A percentile compares a stretch with the other conserved stretches of the same genome.
phyloP scores from a whole-genome alignment of 2,113 vertebrate species.

The Xenopus tropicalis region DNA sequence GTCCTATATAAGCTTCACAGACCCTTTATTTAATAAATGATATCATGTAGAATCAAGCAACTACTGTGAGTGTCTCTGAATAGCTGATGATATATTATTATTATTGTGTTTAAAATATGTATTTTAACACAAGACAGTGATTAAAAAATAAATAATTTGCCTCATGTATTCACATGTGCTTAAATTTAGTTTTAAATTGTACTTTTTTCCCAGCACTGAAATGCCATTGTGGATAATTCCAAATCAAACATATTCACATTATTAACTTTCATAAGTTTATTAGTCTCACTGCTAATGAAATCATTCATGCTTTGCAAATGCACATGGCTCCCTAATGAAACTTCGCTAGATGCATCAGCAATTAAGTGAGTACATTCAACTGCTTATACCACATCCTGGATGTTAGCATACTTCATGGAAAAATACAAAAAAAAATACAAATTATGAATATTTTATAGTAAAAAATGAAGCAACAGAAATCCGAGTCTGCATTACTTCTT shows the following conservation, averaged over 20 bases:
- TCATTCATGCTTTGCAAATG: slow-evolving; percentile 72
- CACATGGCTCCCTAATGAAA: slow-evolving; percentile 71
- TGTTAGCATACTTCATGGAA: slow-evolving; percentile 50
- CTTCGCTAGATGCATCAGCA: slow-evolving; percentile 65
- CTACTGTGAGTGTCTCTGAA: too few relatives aligned
- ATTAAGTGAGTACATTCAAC: slow-evolving; percentile 59
- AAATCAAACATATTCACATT: slow-evolving; percentile 80
- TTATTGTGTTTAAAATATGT: too few relatives aligned
- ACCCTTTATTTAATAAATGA: too few relatives aligned
- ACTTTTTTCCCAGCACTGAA: slow-evolving; percentile 46
- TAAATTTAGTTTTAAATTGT: slow-evolving; percentile 10
- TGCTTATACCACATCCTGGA: slow-evolving; percentile 60
- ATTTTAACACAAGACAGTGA: neutral
- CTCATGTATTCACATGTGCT: neutral
- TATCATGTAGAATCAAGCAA: too few relatives aligned
- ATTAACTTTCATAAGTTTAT: slow-evolving; percentile 82
- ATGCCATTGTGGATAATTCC: slow-evolving; percentile 67
- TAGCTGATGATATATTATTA: too few relatives aligned
- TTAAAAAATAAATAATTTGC: neutral
- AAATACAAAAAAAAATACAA: neutral
- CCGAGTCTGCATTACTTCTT: too few relatives aligned
- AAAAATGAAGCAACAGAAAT: too few relatives aligned
- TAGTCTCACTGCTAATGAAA: slow-evolving; percentile 75
- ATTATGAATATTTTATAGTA: neutral
- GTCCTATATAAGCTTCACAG: too few relatives aligned